A percentile compares a stretch with the other conserved stretches of the same genome.
These are phyloP conservation scores for Columba janthina DNA, from an alignment of 2,113 vertebrate genomes.

Conservation along the genomic window DNA sequence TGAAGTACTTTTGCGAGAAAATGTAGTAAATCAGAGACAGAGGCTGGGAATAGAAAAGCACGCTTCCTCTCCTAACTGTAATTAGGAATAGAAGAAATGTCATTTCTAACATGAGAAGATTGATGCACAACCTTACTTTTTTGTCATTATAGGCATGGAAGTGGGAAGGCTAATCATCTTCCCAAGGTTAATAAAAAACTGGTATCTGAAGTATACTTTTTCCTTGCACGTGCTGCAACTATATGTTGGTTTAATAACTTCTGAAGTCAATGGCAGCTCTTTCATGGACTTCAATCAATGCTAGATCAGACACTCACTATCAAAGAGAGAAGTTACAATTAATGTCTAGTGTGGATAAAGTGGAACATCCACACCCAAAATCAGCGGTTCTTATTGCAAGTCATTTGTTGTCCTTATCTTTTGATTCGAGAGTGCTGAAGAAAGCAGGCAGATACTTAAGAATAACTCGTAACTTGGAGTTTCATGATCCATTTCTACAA, in stretches of 20 bases:
- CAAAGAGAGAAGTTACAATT: conserved; percentile 3
- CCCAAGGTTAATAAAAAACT: background rate
- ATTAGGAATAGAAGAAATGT: background rate
- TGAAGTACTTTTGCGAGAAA: background rate
- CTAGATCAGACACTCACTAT: background rate
- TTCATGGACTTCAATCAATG: background rate
- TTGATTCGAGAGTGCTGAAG: background rate
- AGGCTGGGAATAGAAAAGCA: background rate
- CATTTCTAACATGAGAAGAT: background rate
- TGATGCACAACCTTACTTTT: background rate
- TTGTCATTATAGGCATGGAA: background rate
- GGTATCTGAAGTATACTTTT: background rate
- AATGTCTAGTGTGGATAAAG: background rate
- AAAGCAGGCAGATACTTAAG: background rate
- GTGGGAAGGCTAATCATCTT: background rate
- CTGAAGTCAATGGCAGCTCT: background rate
- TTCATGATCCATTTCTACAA: background rate
- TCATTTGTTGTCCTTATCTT: background rate
- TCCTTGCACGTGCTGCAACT: background rate
- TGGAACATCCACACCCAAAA: background rate
- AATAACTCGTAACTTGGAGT: background rate
- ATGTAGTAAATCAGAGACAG: background rate
- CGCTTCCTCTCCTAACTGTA: background rate
- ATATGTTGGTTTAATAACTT: background rate
- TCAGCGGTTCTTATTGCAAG: background rate